phyloP scores from a whole-genome alignment of 2,113 vertebrate genomes.

The Galbula dea region DNA sequence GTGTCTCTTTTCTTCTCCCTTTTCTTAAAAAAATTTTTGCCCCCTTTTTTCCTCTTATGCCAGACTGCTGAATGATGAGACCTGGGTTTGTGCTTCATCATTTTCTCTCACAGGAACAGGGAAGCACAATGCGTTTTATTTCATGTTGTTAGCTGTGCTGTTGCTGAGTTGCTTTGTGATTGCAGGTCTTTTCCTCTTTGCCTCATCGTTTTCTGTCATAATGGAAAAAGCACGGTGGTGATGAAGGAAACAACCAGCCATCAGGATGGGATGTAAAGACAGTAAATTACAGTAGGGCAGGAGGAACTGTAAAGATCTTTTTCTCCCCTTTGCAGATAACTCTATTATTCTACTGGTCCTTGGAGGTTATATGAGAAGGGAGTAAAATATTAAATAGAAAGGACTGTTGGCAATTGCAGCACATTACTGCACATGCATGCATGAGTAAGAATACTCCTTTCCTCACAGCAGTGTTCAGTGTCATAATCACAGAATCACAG shows the following conservation, averaged over 20 bases:
- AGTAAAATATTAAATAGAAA: neutral
- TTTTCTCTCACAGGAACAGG: conserved; percentile 43
- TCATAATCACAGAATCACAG: neutral
- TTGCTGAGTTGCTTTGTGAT: conserved; percentile 39
- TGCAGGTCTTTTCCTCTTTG: conserved; percentile 53
- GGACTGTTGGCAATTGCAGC: neutral
- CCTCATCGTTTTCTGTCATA: conserved; percentile 56
- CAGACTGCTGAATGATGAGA: conserved; percentile 56
- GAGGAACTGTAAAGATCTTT: neutral
- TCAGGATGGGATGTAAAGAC: conserved; percentile 25
- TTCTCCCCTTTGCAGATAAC: neutral
- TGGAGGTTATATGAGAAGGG: neutral
- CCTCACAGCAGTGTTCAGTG: neutral
- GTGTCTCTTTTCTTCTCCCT: neutral
- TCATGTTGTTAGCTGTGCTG: conserved; percentile 59
- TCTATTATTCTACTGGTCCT: conserved; percentile 28
- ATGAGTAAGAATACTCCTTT: neutral
- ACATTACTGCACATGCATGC: neutral
- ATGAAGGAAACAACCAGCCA: conserved; percentile 8
- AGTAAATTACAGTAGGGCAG: neutral
- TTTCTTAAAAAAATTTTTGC: neutral
- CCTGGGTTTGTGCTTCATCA: conserved; percentile 41
- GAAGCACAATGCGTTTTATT: conserved; percentile 65
- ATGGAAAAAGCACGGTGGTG: conserved; percentile 47
- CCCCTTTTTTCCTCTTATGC: conserved; percentile 43